Evolutionary conservation across 2,888 invertebrate species (phyloP), one percentile per base, ranked within the genome.

Genomic region (Odontocolon sp.): DNA sequence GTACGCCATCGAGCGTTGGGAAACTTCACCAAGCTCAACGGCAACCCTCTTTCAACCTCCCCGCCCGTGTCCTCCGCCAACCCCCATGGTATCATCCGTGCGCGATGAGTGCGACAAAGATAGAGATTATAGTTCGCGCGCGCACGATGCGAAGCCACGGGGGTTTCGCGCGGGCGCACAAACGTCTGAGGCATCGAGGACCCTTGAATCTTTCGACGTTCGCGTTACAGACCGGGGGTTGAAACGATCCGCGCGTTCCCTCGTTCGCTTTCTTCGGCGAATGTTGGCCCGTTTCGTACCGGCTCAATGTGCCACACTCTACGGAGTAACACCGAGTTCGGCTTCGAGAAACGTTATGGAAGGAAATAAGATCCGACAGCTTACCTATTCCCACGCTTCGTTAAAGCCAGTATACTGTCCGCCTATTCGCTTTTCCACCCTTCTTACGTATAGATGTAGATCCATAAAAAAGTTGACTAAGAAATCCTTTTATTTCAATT

Each of bases 1-100:
- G 87, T 85, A 86, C 86, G 87, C 86, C 87, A 87, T 88, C 88
- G 87, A 87, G 87, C 87, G 88, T 86, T 86, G 86, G 83, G 85
- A 87, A 87, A 88, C 85, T 88, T 87, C 82, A 86, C 86, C 85
- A 85, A 81, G 76, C 80, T 75, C 67, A 47, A 66, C 57, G 67
- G 16, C 52, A 50, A 70, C 63, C 82, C 85, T 84, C 84, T 82
- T 81, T 82, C 83, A 67, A 71, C 36, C 54, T 50, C 63, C 67
- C 40, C 47, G 56, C 36, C 33, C 68, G 42, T 16, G 21, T 11
- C 8, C 36, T 38, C 45, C 67, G 38, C 36, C 70, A 75, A 64
- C 63, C 68, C 74, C 69, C 57, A 47, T 54, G 16, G 64, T 64
- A 63, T 47, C 40, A 56, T 54, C 52, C n/a, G 57, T 52, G 69